Evolutionary conservation across 1,140 invertebrate genomes (phyloP).

Genomic region (Ceratina australensis): DNA sequence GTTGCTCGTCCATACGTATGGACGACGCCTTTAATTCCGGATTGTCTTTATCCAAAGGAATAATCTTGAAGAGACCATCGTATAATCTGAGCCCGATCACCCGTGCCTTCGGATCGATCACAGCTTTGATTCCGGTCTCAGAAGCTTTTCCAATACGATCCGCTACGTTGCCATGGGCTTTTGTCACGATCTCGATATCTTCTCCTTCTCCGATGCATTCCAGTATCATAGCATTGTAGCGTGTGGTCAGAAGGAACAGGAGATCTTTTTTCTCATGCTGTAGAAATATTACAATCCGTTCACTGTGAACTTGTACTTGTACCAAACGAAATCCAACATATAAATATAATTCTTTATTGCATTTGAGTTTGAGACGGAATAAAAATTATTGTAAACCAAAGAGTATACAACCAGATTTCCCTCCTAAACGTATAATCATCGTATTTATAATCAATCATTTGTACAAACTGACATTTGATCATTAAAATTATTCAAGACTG

Average conservation of each 20-base stretch:
- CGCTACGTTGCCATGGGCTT: conserved; percentile 97
- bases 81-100: conserved; percentile 97
- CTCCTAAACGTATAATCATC: no score
- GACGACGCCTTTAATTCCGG: conserved; percentile 96
- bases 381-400: no score
- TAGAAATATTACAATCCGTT: conserved; percentile 65
- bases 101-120: conserved; percentile 96
- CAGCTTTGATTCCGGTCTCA: conserved; percentile 96
- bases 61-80: conserved; percentile 98
- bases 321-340: no score
- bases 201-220: conserved; percentile 91
- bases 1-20: conserved; percentile 95
- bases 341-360: no score
- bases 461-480: no score
- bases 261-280: conserved; percentile 96
- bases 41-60: conserved; percentile 95
- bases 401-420: no score
- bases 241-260: conserved; percentile 94
- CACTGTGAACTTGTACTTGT: no score
- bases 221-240: conserved; percentile 98
- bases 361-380: no score
- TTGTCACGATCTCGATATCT: conserved; percentile 94
- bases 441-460: no score
- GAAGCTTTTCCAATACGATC: conserved; percentile 94
- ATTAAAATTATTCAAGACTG: no score